phyloP scores from a whole-genome alignment of 2,113 vertebrate genomes.

The Caranx ignobilis region DNA sequence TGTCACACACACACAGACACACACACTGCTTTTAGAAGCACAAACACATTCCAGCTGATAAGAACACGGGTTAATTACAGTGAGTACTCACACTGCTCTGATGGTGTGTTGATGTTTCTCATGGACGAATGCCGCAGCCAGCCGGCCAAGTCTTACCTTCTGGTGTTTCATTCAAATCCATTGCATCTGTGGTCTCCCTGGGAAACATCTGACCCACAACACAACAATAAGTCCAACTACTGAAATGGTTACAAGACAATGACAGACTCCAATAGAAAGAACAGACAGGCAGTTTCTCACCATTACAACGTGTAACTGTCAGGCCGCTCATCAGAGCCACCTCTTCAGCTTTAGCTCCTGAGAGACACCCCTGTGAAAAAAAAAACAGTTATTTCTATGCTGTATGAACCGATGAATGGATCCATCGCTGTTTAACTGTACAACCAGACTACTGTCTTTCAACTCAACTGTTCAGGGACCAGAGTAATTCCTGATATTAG shows the following conservation, averaged over 20 bases:
- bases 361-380: slow-evolving; percentile 63
- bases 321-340: slow-evolving; percentile 92
- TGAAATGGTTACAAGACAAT: too few relatives aligned
- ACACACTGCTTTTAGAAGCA: too few relatives aligned
- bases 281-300: slow-evolving; percentile 76
- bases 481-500: not conserved
- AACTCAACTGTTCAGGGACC: not conserved
- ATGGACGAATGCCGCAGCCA: slow-evolving; percentile 92
- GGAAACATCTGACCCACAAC: too few relatives aligned
- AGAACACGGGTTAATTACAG: too few relatives aligned
- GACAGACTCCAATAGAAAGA: not conserved
- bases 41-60: too few relatives aligned
- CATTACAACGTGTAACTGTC: slow-evolving; percentile 94
- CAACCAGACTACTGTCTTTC: too few relatives aligned
- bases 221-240: too few relatives aligned
- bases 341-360: slow-evolving; percentile 78
- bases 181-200: too few relatives aligned
- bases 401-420: slow-evolving; percentile 14
- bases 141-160: not conserved
- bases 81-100: slow-evolving; percentile 89
- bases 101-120: slow-evolving; percentile 88
- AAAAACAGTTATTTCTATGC: not conserved
- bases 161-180: too few relatives aligned
- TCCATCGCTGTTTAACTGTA: slow-evolving; percentile 80
- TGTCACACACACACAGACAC: slow-evolving; percentile 62